Conservation (phyloP, 1,140 invertebrate species). For the Lycorma delicatula region DNA sequence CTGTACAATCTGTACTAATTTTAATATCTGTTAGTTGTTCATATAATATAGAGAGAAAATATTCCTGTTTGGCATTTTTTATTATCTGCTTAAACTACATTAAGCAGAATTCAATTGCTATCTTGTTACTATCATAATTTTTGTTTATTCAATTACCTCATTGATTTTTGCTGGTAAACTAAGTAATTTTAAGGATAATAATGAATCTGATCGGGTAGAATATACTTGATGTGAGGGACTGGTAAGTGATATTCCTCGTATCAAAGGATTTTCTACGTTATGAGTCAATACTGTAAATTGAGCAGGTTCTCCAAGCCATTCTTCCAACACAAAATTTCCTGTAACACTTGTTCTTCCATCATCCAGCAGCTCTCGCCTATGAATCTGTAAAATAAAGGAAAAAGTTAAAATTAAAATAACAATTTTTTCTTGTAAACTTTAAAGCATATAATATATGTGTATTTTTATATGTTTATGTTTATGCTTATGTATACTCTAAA, state of each 20-base stretch:
- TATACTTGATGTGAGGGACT: conserved; percentile 41
- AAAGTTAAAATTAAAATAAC: too few species aligned
- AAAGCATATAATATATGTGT: too few species aligned
- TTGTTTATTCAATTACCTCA: conserved; percentile 35
- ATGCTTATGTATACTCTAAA: too few species aligned
- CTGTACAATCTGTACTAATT: too few species aligned
- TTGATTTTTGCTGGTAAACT: conserved; percentile 42
- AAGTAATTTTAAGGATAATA: conserved; percentile 43
- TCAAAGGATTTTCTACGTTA: conserved; percentile 40
- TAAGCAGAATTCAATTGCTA: too few species aligned
- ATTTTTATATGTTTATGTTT: too few species aligned
- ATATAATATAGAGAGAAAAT: too few species aligned
- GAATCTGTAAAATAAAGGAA: conserved; percentile 39
- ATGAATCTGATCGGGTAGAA: conserved; percentile 36
- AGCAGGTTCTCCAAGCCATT: conserved; percentile 39
- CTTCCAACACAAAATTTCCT: conserved; percentile 42
- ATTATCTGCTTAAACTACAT: neutral
- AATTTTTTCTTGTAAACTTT: too few species aligned
- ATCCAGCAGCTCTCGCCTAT: conserved; percentile 38
- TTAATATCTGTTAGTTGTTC: too few species aligned
- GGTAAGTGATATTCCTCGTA: conserved; percentile 38
- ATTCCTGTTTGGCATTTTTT: neutral
- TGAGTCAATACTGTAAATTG: conserved; percentile 42
- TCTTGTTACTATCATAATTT: too few species aligned
- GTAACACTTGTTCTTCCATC: conserved; percentile 39